Evolutionary conservation across 1,140 invertebrate genomes (phyloP).

Genomic region (Mya arenaria): DNA sequence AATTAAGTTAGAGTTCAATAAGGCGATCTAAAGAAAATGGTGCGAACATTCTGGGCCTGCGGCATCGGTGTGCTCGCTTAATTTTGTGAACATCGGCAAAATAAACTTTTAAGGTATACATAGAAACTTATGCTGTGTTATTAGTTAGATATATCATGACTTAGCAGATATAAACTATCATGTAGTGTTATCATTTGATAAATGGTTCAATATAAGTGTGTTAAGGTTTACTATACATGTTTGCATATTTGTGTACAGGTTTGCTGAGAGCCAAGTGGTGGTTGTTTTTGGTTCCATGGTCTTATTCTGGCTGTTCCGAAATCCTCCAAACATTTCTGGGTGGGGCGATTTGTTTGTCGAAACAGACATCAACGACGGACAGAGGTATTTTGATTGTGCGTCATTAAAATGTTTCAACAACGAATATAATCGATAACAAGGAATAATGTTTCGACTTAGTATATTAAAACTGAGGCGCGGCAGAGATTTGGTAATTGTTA

Average conservation of each 20-base stretch:
- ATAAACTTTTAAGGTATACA: too few species aligned
- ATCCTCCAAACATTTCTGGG: constrained; percentile 13
- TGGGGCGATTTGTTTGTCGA: background rate
- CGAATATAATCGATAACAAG: background rate
- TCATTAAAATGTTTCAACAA: background rate
- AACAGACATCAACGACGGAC: background rate
- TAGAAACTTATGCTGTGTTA: too few species aligned
- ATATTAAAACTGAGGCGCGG: background rate
- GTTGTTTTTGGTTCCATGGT: constrained; percentile 14
- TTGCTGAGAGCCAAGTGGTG: constrained; percentile 9
- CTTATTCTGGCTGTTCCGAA: constrained; percentile 23
- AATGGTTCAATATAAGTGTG: too few species aligned
- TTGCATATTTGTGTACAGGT: constrained; percentile 8
- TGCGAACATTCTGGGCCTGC: too few species aligned
- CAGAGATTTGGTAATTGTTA: background rate
- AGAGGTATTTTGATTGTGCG: background rate
- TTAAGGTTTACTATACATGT: too few species aligned
- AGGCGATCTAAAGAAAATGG: too few species aligned
- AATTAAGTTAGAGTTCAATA: too few species aligned
- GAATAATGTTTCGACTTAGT: background rate
- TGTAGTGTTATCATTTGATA: too few species aligned
- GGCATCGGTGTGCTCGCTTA: too few species aligned
- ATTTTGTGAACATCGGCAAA: too few species aligned
- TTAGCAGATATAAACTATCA: too few species aligned
- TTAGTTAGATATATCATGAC: background rate